Evolutionary conservation across 2,797 vertebrate genomes (phyloP), one percentile per base, ranked within the genome.

Genomic region (Syndactyla subalaris): DNA sequence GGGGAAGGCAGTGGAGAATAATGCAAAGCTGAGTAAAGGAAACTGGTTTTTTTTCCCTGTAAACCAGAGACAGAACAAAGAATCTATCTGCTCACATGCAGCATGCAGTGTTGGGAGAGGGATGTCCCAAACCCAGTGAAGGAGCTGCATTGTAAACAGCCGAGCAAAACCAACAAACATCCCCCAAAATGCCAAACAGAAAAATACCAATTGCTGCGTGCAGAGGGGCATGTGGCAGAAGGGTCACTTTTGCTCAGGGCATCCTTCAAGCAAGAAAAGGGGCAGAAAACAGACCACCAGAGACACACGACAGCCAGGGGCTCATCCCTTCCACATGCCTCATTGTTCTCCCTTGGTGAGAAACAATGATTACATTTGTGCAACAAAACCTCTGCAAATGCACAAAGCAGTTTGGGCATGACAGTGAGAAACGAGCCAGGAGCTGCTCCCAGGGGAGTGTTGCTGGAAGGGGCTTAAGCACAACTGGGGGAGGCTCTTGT

Each of bases 1-100:
- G 43, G 36, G 90, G 62, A 82, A 83, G 66, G 86, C 74, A 27
- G n/a, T 2, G 43, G 46, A 85, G 55, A 45, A 72, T 85, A 92
- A 55, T 1, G 77, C 77, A 49, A 68, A 80, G 94, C 85, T 70
- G 65, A 57, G 63, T 21, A 45, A 65, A 84, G 54, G 71, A 52
- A 72, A n/a, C 17, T 19, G 43, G 43, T 14, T 9, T n/a, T 58
- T 52, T 77, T n/a, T 32, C 73, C 83, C 77, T 52, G 27, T 45
- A 91, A 95, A 95, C 94, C 23, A 80, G 83, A 91, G 83, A 83
- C 26, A 59, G 49, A 73, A 55, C 67, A n/a, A 54, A 59, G 88
- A 58, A 54, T 52, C 80, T 49, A 63, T 48, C 66, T 51, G 95
- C 79, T 68, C 13, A 79, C 63, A 26, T 12, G 59, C 55, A 59